Evolutionary conservation across 2,113 vertebrate species (phyloP).

Genomic region (Brachypteracias leptosomus): DNA sequence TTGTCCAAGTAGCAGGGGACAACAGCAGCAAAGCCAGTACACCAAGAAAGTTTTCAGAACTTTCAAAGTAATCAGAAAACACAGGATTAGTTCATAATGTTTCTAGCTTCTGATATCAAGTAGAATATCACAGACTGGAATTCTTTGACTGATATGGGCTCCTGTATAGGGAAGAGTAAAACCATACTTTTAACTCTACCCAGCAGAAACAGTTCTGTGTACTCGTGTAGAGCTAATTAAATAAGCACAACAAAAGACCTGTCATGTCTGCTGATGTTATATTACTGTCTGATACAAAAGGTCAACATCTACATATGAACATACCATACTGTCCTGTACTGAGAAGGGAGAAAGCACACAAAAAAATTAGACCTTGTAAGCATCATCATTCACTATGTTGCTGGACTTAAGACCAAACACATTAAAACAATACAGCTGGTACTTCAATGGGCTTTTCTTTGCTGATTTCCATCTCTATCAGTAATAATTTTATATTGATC

Average conservation of each 20-base stretch:
- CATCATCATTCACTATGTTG: not conserved
- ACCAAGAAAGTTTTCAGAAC: not conserved
- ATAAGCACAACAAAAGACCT: not conserved
- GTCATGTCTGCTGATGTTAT: not conserved
- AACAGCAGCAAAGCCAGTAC: not conserved
- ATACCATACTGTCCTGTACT: not conserved
- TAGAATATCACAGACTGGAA: not conserved
- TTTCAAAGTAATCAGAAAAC: not conserved
- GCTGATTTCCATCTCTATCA: not conserved
- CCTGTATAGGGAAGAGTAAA: not conserved
- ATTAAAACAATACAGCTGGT: not conserved
- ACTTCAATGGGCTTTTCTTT: not conserved
- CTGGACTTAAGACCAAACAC: not conserved
- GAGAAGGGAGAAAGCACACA: not conserved
- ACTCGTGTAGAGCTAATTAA: not conserved
- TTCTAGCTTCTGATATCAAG: not conserved
- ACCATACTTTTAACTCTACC: not conserved
- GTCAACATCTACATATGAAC: fast-evolving
- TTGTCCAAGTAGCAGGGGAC: not conserved
- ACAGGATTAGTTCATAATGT: not conserved
- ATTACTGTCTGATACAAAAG: not conserved
- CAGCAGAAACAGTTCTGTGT: not conserved
- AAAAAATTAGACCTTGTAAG: not conserved
- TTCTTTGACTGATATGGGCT: fast-evolving
- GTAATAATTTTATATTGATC: not conserved